Conservation (phyloP, 2,888 invertebrate genomes). For the Dermolepida albohirtum region DNA sequence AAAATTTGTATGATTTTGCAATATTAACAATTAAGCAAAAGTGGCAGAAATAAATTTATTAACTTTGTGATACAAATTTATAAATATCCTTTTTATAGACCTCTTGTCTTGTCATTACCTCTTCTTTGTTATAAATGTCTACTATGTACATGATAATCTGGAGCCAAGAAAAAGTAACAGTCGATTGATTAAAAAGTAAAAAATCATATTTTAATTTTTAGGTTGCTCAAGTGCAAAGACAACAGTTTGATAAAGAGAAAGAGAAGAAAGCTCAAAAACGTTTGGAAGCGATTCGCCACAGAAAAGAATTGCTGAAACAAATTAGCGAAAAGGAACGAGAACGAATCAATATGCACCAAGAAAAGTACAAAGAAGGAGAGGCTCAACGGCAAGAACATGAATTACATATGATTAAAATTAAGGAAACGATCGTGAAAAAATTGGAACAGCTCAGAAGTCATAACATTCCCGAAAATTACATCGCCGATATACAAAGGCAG, state of each 20-base stretch:
- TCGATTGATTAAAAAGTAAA: neutral
- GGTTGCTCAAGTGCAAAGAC: slow-evolving; percentile 68
- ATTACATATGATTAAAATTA: slow-evolving; percentile 67
- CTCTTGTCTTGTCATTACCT: no score
- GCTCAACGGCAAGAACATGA: slow-evolving; percentile 73
- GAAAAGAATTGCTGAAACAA: slow-evolving; percentile 75
- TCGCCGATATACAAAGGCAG: slow-evolving; percentile 59
- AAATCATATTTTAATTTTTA: slow-evolving; percentile 53
- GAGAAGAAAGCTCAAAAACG: slow-evolving; percentile 63
- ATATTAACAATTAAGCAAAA: no score
- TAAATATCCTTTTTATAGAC: no score
- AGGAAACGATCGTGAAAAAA: slow-evolving; percentile 69
- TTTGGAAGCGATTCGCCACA: slow-evolving; percentile 68
- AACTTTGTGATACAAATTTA: no score
- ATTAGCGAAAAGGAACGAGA: slow-evolving; percentile 78
- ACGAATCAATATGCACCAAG: slow-evolving; percentile 71
- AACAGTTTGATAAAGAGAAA: slow-evolving; percentile 57
- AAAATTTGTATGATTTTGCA: no score
- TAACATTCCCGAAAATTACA: slow-evolving; percentile 57
- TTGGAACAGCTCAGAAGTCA: slow-evolving; percentile 69
- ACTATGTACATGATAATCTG: no score
- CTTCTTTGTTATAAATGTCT: no score
- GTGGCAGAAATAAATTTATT: no score
- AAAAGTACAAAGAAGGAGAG: slow-evolving; percentile 75
- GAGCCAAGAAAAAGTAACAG: neutral